Percentiles rank a stretch among this genome's conserved stretches.
Evolutionary conservation across 2,797 vertebrate genomes (phyloP).

Genomic region (Denticeps clupeoides): DNA sequence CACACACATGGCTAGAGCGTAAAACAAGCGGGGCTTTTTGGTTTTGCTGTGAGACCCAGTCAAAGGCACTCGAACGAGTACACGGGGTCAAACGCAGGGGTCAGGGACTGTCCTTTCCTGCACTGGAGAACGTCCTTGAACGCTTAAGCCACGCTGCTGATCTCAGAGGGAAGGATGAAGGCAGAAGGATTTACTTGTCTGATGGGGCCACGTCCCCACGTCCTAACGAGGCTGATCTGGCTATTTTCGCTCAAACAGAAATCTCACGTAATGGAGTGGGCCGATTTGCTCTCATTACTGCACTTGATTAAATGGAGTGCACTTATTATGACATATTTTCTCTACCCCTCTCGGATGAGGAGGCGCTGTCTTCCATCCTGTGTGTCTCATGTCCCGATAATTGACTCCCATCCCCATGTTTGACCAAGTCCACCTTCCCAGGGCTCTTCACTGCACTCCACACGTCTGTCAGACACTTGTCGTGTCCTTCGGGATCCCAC

Average conservation of each 20-base stretch:
- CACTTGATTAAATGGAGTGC: constrained; percentile 26
- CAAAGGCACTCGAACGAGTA: constrained; percentile 17
- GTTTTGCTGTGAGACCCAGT: constrained; percentile 12
- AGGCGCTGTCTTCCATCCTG: constrained; percentile 6
- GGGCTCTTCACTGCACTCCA: constrained; percentile 18
- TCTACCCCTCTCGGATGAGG: constrained; percentile 4
- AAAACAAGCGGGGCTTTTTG: too few species aligned
- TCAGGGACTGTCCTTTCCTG: too few species aligned
- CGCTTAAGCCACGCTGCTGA: too few species aligned
- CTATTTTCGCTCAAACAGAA: constrained; percentile 21
- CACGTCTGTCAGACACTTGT: constrained; percentile 12
- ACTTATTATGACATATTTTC: constrained; percentile 1
- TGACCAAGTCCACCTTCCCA: constrained; percentile 24
- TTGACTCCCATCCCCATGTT: constrained; percentile 20
- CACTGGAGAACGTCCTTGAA: too few species aligned
- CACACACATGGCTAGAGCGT: too few species aligned
- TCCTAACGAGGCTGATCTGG: constrained; percentile 34
- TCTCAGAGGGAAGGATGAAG: too few species aligned
- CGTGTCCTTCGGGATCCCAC: too few species aligned
- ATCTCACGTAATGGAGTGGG: constrained; percentile 29
- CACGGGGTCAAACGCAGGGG: not conserved
- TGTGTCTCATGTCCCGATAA: constrained; percentile 22
- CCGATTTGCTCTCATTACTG: constrained; percentile 33
- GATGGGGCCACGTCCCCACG: too few species aligned
- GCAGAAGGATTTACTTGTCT: too few species aligned